Evolutionary conservation across 2,888 invertebrate species (phyloP).

Genomic region (Tipula unca): DNA sequence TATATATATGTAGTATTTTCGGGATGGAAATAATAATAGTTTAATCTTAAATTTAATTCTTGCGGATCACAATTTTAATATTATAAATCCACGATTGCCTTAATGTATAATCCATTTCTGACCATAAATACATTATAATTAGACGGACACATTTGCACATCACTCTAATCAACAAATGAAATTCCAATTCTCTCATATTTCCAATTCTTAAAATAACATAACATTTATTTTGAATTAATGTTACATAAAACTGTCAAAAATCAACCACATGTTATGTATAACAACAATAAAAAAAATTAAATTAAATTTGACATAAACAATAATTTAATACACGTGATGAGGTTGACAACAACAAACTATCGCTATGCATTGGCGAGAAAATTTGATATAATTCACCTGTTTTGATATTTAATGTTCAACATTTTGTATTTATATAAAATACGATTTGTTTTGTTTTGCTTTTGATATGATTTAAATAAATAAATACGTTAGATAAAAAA

Average conservation of each 20-base stretch:
- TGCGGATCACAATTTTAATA: no score
- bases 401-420: background rate
- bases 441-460: background rate
- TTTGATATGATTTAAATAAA: background rate
- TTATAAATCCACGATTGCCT: no score
- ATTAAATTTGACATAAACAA: no score
- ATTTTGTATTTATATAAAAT: background rate
- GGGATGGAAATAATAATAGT: no score
- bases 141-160: background rate
- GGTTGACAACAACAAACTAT: background rate
- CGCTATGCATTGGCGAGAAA: background rate
- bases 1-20: no score
- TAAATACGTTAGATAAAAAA: background rate
- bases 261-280: background rate
- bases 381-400: background rate
- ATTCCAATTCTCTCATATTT: no score
- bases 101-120: no score
- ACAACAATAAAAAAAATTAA: no score
- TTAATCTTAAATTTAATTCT: no score
- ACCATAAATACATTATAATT: background rate
- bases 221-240: background rate
- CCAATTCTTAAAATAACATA: no score
- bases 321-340: background rate
- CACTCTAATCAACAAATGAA: background rate
- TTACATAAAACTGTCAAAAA: background rate